Evolutionary conservation across 1,140 invertebrate species (phyloP).

Genomic region (Drosophila serrata): DNA sequence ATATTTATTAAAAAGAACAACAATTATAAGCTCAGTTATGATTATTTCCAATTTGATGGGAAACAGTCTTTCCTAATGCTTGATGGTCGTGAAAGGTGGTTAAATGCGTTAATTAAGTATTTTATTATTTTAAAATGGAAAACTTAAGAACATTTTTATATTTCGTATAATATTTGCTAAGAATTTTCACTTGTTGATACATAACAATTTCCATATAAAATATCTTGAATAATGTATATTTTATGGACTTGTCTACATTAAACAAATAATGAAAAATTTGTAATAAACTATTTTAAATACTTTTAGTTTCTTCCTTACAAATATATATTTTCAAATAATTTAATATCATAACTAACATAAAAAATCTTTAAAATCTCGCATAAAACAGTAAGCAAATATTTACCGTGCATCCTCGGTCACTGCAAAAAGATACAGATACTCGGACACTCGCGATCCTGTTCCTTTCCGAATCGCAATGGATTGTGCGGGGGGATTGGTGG

Average conservation of each 20-base stretch:
- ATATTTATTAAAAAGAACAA: too few species aligned
- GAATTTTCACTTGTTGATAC: accelerated
- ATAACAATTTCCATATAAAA: background rate
- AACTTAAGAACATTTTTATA: background rate
- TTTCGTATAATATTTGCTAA: background rate
- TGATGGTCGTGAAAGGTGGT: too few species aligned
- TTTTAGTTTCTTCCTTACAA: too few species aligned
- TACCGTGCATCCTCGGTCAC: conserved; percentile 1
- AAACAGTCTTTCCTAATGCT: too few species aligned
- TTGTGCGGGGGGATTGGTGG: background rate
- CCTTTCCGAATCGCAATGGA: conserved; percentile 19
- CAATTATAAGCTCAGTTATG: too few species aligned
- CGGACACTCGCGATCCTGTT: conserved; percentile 65
- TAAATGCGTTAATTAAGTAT: too few species aligned
- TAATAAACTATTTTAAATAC: background rate
- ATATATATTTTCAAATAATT: too few species aligned
- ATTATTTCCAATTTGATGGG: too few species aligned
- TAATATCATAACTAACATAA: background rate
- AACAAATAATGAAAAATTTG: background rate
- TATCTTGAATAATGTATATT: too few species aligned
- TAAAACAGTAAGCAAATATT: too few species aligned
- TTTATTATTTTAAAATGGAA: background rate
- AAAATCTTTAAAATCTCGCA: too few species aligned
- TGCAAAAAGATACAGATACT: conserved; percentile 48
- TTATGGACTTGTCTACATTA: background rate